Base-by-base conservation (phyloP, 2,113 vertebrate species). In the Dryoscopus gambensis region DNA sequence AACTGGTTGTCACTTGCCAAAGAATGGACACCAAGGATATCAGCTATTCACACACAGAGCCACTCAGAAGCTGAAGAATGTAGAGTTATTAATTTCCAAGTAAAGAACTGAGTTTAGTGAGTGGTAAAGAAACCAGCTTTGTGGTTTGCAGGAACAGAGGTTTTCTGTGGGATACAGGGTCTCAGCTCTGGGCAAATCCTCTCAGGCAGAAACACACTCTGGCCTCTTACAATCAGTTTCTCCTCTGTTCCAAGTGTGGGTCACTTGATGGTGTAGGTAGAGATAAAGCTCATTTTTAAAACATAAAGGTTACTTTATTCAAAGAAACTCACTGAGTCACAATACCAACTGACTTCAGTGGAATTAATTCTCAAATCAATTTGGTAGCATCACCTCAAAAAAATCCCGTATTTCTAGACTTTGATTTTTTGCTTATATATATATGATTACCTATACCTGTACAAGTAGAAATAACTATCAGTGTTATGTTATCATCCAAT, bases 61-160 rank as follows among this genome's bases (percentile, higher is more conserved):
- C 25, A 31, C 86, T 63, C 35, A n/a, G 40, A 62, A 68, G 70
- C 78, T 94, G 89, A 63, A 25, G 62, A 46, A 57, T 20, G 15
- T 24, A 5, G 35, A 76, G 71, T 95, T 92, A 83, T 80, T 95
- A 73, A 96, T 96, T 91, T 92, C 70, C 75, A 57, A 78, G 55
- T 67, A 30, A 69, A 53, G 83, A 79, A 65, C 11, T 25, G 59
- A 71, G 64, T 71, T 70, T 42, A 60, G 52, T 75, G 77, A 39
- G 46, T 69, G 25, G 52, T 75, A 65, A 87, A 59, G 83, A 73
- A 75, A 40, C 7, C 40, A 89, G 53, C 64, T 93, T 76, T 75
- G 40, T 67, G 71, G 59, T 85, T 42, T 46, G 47, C 77, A 73
- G 69, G 55, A 39, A 22, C 37, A 81, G 49, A 6, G 2, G 0